These are phyloP conservation scores for Heterotis niloticus DNA, from an alignment of 2,113 vertebrate species.

Conservation along the genomic window DNA sequence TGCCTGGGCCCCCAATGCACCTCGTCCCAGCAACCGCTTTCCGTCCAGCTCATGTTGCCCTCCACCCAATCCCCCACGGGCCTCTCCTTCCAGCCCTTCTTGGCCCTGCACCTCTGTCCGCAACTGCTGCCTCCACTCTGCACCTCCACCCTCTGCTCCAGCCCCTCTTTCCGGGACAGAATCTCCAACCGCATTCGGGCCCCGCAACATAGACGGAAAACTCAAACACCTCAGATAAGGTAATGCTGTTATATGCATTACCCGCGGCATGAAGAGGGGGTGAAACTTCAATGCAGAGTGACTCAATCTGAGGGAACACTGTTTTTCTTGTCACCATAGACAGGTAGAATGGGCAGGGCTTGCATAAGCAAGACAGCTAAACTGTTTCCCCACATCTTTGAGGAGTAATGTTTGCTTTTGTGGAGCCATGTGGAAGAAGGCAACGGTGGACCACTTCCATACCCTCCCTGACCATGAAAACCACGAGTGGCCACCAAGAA, in stretches of 20 bases:
- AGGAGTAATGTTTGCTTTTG: no score
- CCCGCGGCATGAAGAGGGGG: not conserved
- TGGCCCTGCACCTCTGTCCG: conserved; percentile 56
- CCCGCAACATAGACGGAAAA: conserved; percentile 43
- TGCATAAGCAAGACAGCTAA: no score
- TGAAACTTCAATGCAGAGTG: not conserved
- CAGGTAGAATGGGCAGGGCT: no score
- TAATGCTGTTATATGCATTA: no score
- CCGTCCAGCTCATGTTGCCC: conserved; percentile 66
- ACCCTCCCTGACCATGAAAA: no score
- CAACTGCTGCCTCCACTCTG: conserved; percentile 53
- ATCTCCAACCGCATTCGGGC: conserved; percentile 62
- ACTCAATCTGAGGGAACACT: no score
- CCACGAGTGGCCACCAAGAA: no score
- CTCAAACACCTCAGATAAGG: no score
- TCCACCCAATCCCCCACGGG: conserved; percentile 61
- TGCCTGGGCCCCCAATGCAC: conserved; percentile 62
- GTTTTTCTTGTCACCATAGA: no score
- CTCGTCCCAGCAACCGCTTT: conserved; percentile 57
- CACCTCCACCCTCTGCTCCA: conserved; percentile 68
- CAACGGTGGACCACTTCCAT: no score
- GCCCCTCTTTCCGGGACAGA: conserved; percentile 69
- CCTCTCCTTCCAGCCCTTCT: conserved; percentile 69
- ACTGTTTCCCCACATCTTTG: no score
- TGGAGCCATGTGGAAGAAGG: no score